phyloP scores from a whole-genome alignment of 1,140 invertebrate species.

The Drosophila sp. region DNA sequence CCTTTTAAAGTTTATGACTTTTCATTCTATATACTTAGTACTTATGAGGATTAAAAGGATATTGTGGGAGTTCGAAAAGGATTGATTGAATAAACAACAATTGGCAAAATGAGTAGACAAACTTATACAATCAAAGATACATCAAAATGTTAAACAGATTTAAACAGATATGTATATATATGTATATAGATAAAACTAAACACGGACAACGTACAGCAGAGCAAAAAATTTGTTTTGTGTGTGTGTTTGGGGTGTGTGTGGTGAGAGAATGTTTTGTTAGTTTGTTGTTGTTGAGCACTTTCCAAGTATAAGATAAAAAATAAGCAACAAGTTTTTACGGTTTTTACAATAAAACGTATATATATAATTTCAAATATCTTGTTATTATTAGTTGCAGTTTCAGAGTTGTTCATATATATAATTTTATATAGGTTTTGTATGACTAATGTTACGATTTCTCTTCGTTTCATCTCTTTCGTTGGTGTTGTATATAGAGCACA shows the following conservation, averaged over 20 bases:
- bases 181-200: slow-evolving; percentile 12
- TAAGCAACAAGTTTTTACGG: slow-evolving; percentile 79
- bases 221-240: slow-evolving; percentile 22
- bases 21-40: neutral
- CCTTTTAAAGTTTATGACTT: neutral
- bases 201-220: slow-evolving; percentile 59
- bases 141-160: neutral
- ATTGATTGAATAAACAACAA: slow-evolving; percentile 14
- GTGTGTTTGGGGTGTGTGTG: slow-evolving; percentile 34
- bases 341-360: slow-evolving; percentile 81
- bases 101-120: slow-evolving; percentile 54
- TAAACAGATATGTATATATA: slow-evolving; percentile 24
- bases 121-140: slow-evolving; percentile 36
- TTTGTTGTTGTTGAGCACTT: slow-evolving; percentile 48
- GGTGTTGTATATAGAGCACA: slow-evolving; percentile 49
- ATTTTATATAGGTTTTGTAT: slow-evolving; percentile 47
- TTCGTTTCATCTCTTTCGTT: neutral
- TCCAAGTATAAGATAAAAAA: slow-evolving; percentile 67
- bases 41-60: neutral
- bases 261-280: slow-evolving; percentile 64
- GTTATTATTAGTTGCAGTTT: slow-evolving; percentile 32
- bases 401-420: slow-evolving; percentile 53
- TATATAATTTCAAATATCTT: slow-evolving; percentile 71
- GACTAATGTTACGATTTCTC: slow-evolving; percentile 62
- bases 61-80: slow-evolving; percentile 18